Conservation (phyloP, 2,888 invertebrate species). For the Euzophera pinguis region DNA sequence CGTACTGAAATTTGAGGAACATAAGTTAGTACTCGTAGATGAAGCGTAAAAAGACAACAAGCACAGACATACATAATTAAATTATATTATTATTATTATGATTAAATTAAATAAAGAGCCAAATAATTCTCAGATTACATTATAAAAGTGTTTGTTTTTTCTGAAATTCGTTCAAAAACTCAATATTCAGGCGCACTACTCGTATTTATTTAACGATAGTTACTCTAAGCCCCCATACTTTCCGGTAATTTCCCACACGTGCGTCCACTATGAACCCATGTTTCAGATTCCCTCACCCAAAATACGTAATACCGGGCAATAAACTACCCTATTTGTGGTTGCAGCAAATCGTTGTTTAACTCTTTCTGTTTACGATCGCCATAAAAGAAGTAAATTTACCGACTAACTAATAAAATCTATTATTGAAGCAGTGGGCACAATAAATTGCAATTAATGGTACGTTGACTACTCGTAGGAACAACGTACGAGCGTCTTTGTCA, state of each 20-base stretch:
- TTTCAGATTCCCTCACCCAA: conserved; percentile 16
- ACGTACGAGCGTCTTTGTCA: background rate
- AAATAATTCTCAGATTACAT: no score
- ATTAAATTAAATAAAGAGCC: no score
- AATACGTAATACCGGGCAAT: conserved; percentile 31
- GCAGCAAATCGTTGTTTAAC: conserved; percentile 58
- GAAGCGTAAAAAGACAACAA: no score
- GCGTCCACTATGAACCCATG: background rate
- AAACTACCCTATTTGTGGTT: conserved; percentile 58
- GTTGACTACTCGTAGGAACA: background rate
- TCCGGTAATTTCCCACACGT: conserved; percentile 2
- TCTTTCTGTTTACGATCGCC: conserved; percentile 58
- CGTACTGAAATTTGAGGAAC: no score
- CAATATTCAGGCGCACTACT: background rate
- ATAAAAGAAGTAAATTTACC: conserved; percentile 60
- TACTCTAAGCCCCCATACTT: background rate
- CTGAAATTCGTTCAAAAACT: no score
- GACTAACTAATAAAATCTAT: conserved; percentile 53
- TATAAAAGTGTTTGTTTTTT: no score
- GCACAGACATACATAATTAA: no score
- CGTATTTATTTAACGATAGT: background rate
- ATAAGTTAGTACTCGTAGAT: no score
- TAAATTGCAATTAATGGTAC: background rate
- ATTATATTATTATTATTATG: no score
- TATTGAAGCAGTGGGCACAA: conserved; percentile 27